phyloP scores from a whole-genome alignment of 2,113 vertebrate species.

The Buteo buteo region DNA sequence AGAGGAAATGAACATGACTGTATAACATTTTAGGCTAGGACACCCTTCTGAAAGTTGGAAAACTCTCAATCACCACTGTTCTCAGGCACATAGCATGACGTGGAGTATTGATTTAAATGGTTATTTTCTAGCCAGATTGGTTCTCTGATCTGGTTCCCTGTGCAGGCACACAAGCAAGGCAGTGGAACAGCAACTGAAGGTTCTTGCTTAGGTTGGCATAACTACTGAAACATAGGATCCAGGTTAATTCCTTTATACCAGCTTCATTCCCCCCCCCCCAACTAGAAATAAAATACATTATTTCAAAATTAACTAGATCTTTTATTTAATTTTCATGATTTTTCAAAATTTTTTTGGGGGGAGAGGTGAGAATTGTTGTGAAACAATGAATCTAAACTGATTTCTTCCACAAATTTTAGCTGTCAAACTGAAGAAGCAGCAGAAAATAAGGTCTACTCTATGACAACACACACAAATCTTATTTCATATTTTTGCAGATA shows the following conservation, averaged over 20 bases:
- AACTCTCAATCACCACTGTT: background rate
- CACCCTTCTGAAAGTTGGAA: background rate
- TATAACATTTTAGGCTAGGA: background rate
- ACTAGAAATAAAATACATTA: background rate
- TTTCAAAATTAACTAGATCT: background rate
- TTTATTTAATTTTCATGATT: background rate
- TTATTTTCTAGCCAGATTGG: background rate
- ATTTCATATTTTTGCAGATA: background rate
- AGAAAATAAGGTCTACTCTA: background rate
- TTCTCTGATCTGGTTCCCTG: background rate
- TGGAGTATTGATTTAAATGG: background rate
- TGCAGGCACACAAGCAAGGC: background rate
- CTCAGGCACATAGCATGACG: background rate
- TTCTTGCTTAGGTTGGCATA: background rate
- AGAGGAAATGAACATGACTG: background rate
- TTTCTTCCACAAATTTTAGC: background rate
- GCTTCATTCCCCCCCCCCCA: background rate
- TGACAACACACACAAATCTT: background rate
- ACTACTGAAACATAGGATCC: background rate
- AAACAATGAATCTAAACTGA: background rate
- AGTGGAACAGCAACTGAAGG: background rate
- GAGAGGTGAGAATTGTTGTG: background rate
- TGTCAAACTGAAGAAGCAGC: background rate
- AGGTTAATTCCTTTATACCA: background rate
- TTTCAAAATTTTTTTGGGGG: fast-evolving